Percentiles rank a stretch among this genome's conserved stretches.
phyloP scores from a whole-genome alignment of 2,888 invertebrate species.

The Apodemia zela region DNA sequence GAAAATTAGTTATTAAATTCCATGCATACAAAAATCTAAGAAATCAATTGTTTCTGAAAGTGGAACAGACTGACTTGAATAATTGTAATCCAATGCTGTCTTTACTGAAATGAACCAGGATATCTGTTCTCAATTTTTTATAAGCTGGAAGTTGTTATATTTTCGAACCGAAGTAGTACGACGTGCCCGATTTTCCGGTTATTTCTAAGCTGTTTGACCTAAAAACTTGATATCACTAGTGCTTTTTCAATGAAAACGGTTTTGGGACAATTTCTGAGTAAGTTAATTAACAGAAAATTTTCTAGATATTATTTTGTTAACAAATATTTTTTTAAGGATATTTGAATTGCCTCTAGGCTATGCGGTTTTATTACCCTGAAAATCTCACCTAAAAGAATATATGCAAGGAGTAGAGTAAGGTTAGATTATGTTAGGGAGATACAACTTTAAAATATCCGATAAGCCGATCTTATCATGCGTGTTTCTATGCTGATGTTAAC shows the following conservation, averaged over 20 bases:
- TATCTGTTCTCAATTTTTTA: not conserved
- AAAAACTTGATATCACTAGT: not conserved
- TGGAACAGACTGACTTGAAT: not conserved
- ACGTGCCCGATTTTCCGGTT: not conserved
- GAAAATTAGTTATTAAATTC: not conserved
- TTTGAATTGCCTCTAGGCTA: no score
- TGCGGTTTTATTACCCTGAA: no score
- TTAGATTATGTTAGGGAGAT: no score
- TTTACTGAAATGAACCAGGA: not conserved
- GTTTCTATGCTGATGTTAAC: no score
- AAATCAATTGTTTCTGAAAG: not conserved
- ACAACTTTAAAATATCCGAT: no score
- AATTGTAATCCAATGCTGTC: not conserved
- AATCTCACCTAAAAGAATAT: no score
- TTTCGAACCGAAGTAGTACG: not conserved
- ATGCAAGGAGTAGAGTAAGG: no score
- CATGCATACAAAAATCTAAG: not conserved
- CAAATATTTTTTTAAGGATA: no score
- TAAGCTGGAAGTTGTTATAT: not conserved
- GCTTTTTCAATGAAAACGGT: no score
- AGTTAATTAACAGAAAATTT: constrained; percentile 34
- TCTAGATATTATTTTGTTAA: no score
- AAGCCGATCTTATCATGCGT: no score
- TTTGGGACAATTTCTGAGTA: no score
- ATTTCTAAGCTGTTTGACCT: not conserved